Evolutionary conservation across 92 coral and sea anemone genomes (phyloP), one percentile per base, ranked within the genome.

Genomic region (Hydrozoanthus gracilis): DNA sequence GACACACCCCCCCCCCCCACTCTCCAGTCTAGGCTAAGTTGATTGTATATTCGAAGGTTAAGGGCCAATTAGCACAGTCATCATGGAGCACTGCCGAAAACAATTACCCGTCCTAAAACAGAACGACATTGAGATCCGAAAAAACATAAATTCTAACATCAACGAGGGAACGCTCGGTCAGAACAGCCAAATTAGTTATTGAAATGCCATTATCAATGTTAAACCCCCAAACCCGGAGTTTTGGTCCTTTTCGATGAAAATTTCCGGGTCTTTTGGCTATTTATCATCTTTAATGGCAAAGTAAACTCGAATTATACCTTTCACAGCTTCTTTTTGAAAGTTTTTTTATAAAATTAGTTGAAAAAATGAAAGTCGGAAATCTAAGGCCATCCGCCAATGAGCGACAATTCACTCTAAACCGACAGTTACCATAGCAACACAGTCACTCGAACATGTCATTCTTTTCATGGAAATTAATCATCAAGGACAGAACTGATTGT

Each of bases 71-170:
- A 4, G 83, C 83, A 78, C 83, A 78, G 83, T 78, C 83, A 78
- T 78, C 83, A 78, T 78, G 83, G 83, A 78, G 83, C 83, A 78
- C 83, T 78, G 83, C 83, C 83, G 83, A 78, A 78, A 78, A 78
- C 83, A 78, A 78, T 78, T 78, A 78, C 83, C 83, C 83, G 83
- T 78, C 11, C 83, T 78, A 78, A 78, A 78, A 78, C 83, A 78
- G 83, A 78, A 78, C 83, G 83, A 78, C 83, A 78, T 70, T 52
- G 52, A 78, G 55, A 78, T 78, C 55, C 39, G 12, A 78, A 78
- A 76, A 76, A 76, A 50, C 82, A 76, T 76, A 76, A 76, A 76
- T 76, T 76, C 15, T 6, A 76, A 76, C 82, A 77, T 77, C 83
- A 77, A 77, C 83, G 83, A 77, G 83, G 83, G 83, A 77, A 77